Percentiles rank a stretch among this genome's conserved stretches.
phyloP scores from a whole-genome alignment of 1,140 invertebrate genomes.

The Tenebrio molitor region DNA sequence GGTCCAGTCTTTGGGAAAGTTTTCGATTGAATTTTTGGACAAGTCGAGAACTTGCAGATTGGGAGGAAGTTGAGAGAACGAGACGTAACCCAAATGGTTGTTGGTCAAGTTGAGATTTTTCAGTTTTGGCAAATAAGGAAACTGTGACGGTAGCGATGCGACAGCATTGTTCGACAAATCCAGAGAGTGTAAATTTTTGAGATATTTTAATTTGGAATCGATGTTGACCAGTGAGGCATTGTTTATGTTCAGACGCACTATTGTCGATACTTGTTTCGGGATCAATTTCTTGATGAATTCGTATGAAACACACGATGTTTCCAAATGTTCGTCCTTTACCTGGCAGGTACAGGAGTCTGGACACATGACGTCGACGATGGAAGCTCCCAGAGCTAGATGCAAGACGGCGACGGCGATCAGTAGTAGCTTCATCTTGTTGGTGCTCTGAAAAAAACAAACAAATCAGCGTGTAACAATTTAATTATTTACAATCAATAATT shows the following conservation, averaged over 20 bases:
- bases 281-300: constrained; percentile 56
- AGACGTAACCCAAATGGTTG: constrained; percentile 70
- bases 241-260: constrained; percentile 52
- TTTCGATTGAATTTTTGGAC: constrained; percentile 71
- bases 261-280: constrained; percentile 52
- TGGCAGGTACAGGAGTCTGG: constrained; percentile 51
- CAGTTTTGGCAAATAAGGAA: constrained; percentile 71
- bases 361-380: constrained; percentile 41
- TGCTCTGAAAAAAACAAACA: constrained; percentile 13
- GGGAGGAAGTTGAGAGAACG: constrained; percentile 69
- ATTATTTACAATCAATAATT: constrained; percentile 7
- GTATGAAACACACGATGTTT: constrained; percentile 50
- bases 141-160: constrained; percentile 70
- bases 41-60: constrained; percentile 74
- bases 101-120: constrained; percentile 72
- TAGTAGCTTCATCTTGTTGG: constrained; percentile 33
- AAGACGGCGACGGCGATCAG: not conserved
- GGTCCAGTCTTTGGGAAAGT: constrained; percentile 71
- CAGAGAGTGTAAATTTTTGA: constrained; percentile 64
- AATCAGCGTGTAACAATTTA: constrained; percentile 7
- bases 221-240: constrained; percentile 55
- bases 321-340: constrained; percentile 39
- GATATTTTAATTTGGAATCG: constrained; percentile 57
- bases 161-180: constrained; percentile 73
- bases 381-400: constrained; percentile 21